These are phyloP conservation scores for Takifugu ocellatus DNA, from an alignment of 2,797 vertebrate species.

Conservation along the genomic window DNA sequence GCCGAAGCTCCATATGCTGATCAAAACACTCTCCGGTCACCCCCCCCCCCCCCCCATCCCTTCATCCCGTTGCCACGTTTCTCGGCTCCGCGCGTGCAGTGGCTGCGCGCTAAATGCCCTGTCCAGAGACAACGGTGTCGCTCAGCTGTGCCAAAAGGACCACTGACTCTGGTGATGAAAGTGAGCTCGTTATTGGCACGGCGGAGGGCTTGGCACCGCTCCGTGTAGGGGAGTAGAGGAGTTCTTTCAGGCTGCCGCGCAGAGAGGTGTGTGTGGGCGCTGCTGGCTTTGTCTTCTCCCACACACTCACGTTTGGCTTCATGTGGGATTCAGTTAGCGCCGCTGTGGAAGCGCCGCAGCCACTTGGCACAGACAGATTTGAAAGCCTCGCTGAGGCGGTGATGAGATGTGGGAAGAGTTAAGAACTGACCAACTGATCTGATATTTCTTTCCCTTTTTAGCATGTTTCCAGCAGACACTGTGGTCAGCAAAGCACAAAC, in stretches of 20 bases:
- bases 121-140: constrained; percentile 64
- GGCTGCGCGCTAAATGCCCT: constrained; percentile 53
- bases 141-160: constrained; percentile 54
- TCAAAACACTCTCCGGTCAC: constrained; percentile 50
- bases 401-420: constrained; percentile 49
- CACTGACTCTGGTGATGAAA: constrained; percentile 63
- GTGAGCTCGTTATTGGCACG: constrained; percentile 67
- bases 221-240: constrained; percentile 59
- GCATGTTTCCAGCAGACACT: constrained; percentile 98
- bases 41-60: constrained; percentile 38
- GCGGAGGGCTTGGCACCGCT: constrained; percentile 59
- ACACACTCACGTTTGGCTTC: constrained; percentile 62
- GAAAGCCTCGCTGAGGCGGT: constrained; percentile 42
- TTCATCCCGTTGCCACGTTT: constrained; percentile 57
- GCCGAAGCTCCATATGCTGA: constrained; percentile 56
- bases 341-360: constrained; percentile 42
- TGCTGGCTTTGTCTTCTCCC: constrained; percentile 68
- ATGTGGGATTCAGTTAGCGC: constrained; percentile 59
- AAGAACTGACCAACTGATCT: constrained; percentile 45
- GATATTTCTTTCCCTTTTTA: constrained; percentile 58
- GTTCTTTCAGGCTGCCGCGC: constrained; percentile 58
- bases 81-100: constrained; percentile 51
- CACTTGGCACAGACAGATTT: constrained; percentile 36
- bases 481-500: constrained; percentile 95
- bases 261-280: constrained; percentile 59